A percentile compares a stretch with the other conserved stretches of the same genome.
These are phyloP conservation scores for Sparus aurata DNA, from an alignment of 2,797 vertebrate species.

Conservation along the genomic window DNA sequence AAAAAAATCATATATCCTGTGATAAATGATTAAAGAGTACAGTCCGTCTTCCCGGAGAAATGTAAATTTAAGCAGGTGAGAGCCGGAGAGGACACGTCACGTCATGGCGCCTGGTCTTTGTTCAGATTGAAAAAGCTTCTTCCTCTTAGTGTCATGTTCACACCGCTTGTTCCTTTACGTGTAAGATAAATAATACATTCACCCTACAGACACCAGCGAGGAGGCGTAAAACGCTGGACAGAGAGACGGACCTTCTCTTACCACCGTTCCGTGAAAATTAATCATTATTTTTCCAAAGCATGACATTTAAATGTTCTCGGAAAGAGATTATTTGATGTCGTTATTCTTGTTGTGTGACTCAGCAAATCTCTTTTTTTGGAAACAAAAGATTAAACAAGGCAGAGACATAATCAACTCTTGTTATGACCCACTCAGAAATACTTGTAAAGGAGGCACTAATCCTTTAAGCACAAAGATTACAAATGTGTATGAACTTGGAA, in stretches of 20 bases:
- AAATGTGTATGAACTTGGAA: background rate
- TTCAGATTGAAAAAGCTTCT: slow-evolving; percentile 26
- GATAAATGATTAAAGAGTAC: slow-evolving; percentile 39
- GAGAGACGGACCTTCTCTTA: background rate
- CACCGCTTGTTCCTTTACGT: slow-evolving; percentile 5
- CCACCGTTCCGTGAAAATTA: slow-evolving; percentile 3
- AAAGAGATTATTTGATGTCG: background rate
- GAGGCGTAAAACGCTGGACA: background rate
- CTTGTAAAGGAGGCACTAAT: slow-evolving; percentile 51
- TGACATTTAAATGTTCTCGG: background rate
- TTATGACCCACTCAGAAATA: slow-evolving; percentile 28
- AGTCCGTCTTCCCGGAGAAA: slow-evolving; percentile 13
- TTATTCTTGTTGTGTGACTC: background rate
- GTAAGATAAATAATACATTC: slow-evolving; percentile 36
- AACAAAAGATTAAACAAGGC: slow-evolving; percentile 38
- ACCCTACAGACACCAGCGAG: slow-evolving; percentile 2
- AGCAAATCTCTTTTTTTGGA: slow-evolving; percentile 16
- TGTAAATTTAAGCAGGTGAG: slow-evolving; percentile 33
- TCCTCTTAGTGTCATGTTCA: slow-evolving; percentile 25
- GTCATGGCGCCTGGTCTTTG: background rate
- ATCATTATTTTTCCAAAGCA: background rate
- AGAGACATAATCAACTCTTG: slow-evolving; percentile 33
- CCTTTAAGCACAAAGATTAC: slow-evolving; percentile 61
- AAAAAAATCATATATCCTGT: background rate
- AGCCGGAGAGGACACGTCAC: slow-evolving; percentile 14